Conservation (phyloP, 2,113 vertebrate species). For the Erpornis zantholeuca region DNA sequence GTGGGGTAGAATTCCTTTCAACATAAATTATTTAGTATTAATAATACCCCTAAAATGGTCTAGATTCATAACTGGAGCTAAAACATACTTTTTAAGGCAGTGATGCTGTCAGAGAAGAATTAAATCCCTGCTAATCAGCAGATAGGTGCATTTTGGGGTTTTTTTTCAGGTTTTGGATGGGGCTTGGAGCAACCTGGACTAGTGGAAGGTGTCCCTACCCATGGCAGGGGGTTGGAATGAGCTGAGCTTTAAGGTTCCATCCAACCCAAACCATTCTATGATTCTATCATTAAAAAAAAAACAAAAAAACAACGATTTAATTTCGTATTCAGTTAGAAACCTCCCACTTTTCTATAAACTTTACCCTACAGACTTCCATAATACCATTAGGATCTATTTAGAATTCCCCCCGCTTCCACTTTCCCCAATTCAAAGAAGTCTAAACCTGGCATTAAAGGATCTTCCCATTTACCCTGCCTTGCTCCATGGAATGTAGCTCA, state of each 20-base stretch:
- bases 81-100: background rate
- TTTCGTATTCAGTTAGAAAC: background rate
- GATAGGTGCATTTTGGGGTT: background rate
- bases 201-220: background rate
- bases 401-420: background rate
- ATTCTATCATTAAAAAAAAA: background rate
- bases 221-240: background rate
- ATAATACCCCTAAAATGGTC: background rate
- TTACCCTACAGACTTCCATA: background rate
- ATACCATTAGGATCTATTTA: background rate
- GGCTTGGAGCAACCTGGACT: background rate
- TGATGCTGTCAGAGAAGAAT: background rate
- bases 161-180: background rate
- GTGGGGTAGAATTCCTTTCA: background rate
- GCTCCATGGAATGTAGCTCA: fast-evolving
- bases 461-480: background rate
- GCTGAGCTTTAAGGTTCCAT: background rate
- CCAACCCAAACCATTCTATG: background rate
- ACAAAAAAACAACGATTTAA: background rate
- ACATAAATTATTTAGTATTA: background rate
- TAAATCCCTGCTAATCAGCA: background rate
- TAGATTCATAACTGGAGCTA: background rate
- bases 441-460: background rate
- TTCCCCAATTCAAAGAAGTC: background rate
- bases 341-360: background rate